phyloP scores from a whole-genome alignment of 2,888 invertebrate genomes.

The Diaprepes abbreviatus region DNA sequence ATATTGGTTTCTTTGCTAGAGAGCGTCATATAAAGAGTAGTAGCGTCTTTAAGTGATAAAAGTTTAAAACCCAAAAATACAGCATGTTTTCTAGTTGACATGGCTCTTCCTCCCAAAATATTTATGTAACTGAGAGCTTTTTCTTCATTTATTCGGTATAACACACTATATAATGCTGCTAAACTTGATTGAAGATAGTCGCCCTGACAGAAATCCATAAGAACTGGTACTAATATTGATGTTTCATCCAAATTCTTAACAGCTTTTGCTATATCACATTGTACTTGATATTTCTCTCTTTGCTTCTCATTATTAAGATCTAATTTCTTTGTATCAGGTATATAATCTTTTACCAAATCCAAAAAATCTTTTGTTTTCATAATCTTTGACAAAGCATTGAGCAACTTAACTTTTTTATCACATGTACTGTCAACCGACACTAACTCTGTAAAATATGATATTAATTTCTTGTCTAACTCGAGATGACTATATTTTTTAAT shows the following conservation, averaged over 20 bases:
- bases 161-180: constrained; percentile 49
- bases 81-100: constrained; percentile 55
- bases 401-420: constrained; percentile 6
- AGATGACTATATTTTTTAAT: constrained; percentile 17
- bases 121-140: constrained; percentile 40
- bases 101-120: constrained; percentile 46
- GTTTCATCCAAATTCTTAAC: constrained; percentile 44
- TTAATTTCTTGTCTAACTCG: constrained; percentile 29
- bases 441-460: constrained; percentile 23
- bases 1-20: constrained; percentile 40
- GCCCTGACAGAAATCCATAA: constrained; percentile 51
- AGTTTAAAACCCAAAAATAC: constrained; percentile 51
- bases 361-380: constrained; percentile 49
- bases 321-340: constrained; percentile 50
- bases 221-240: constrained; percentile 43
- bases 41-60: constrained; percentile 38
- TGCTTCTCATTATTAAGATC: constrained; percentile 46
- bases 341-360: constrained; percentile 42
- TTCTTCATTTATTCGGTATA: constrained; percentile 51
- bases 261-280: constrained; percentile 44
- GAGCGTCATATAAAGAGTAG: constrained; percentile 28
- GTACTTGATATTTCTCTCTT: constrained; percentile 47
- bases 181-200: constrained; percentile 53
- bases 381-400: constrained; percentile 40
- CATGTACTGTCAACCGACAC: constrained; percentile 1